Percentiles rank a stretch among this genome's conserved stretches.
Evolutionary conservation across 2,113 vertebrate genomes (phyloP).

Genomic region (Ceyx melanurus): DNA sequence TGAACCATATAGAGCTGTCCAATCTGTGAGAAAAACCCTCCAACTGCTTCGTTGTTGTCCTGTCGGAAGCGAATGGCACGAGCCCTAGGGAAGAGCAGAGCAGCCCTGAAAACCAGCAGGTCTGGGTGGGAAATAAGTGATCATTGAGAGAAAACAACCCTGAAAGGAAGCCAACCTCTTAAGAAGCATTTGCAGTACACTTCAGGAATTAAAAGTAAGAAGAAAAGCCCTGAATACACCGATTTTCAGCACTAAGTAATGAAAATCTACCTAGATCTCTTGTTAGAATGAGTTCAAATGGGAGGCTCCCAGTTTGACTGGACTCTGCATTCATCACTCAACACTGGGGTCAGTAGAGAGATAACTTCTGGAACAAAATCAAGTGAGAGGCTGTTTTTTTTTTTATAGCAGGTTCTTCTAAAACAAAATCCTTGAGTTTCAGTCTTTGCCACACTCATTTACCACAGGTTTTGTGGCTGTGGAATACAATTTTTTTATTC

Average conservation of each 20-base stretch:
- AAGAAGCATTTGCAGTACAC: neutral
- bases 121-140: neutral
- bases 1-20: constrained; percentile 96
- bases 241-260: neutral
- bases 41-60: constrained; percentile 88
- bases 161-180: neutral
- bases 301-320: neutral
- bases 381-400: neutral
- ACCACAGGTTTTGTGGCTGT: neutral
- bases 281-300: neutral
- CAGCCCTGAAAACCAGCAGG: neutral
- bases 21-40: constrained; percentile 98
- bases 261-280: neutral
- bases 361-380: neutral
- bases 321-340: neutral
- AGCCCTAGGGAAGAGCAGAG: constrained; percentile 79
- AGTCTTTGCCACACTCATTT: neutral
- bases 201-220: neutral
- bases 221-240: neutral
- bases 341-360: neutral
- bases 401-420: neutral
- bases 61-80: constrained; percentile 94
- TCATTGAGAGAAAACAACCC: neutral
- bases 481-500: neutral
- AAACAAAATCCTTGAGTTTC: neutral